These are phyloP conservation scores for Scatophagus argus DNA, from an alignment of 2,113 vertebrate genomes.

Conservation along the genomic window DNA sequence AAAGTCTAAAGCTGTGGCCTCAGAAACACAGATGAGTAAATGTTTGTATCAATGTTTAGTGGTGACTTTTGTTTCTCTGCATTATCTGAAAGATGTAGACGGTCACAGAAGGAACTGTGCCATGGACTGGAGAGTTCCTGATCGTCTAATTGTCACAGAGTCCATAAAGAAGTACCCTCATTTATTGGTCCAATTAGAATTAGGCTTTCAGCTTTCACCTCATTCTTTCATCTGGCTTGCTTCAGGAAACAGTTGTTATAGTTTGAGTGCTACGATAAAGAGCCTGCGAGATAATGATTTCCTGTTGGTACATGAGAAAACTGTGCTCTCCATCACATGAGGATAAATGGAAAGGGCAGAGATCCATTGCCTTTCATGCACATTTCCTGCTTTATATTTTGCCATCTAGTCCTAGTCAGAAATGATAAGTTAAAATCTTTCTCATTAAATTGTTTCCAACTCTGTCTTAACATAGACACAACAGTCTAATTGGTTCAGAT, in stretches of 20 bases:
- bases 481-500: neutral
- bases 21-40: conserved; percentile 20
- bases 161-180: conserved; percentile 48
- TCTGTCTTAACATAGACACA: neutral
- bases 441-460: neutral
- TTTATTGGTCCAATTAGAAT: conserved; percentile 35
- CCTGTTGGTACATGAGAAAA: conserved; percentile 6
- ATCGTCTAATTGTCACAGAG: conserved; percentile 48
- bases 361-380: neutral
- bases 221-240: conserved; percentile 34
- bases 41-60: neutral
- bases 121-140: conserved; percentile 32
- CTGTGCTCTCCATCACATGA: conserved; percentile 15
- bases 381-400: neutral
- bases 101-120: conserved; percentile 29
- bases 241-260: conserved; percentile 39
- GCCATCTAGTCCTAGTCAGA: neutral
- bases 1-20: conserved; percentile 6
- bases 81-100: conserved; percentile 50
- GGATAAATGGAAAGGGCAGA: conserved; percentile 6
- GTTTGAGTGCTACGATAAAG: conserved; percentile 49
- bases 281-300: conserved; percentile 33
- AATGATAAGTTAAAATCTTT: neutral
- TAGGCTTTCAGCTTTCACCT: conserved; percentile 40
- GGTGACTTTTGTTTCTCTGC: conserved; percentile 45